Percentiles rank a stretch among this genome's conserved stretches.
phyloP scores from a whole-genome alignment of 2,888 invertebrate species.

The Muschampia plurimacula region DNA sequence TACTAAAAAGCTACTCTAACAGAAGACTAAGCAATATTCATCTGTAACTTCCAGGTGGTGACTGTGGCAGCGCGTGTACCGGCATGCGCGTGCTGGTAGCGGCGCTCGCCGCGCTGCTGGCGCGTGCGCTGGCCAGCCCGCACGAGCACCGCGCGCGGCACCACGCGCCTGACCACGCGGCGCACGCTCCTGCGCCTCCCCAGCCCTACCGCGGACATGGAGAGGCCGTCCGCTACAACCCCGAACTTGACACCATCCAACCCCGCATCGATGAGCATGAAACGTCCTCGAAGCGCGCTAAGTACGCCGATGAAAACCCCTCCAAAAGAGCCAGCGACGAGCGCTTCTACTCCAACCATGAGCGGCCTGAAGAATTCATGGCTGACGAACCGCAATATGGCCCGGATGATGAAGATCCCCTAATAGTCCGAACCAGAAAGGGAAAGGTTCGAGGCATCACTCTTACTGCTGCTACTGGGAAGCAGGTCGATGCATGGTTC shows the following conservation, averaged over 20 bases:
- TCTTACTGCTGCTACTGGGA: conserved; percentile 90
- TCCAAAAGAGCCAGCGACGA: conserved; percentile 74
- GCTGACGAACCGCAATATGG: conserved; percentile 78
- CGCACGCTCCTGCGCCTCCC: conserved; percentile 70
- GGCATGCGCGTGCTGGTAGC: conserved; percentile 82
- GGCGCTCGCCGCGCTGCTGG: conserved; percentile 79
- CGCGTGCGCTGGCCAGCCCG: conserved; percentile 77
- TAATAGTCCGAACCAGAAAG: conserved; percentile 92
- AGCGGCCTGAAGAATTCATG: conserved; percentile 70
- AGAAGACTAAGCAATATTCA: background rate
- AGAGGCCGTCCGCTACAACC: conserved; percentile 84
- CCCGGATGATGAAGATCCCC: conserved; percentile 87
- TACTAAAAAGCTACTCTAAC: background rate
- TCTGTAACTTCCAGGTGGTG: conserved; percentile 68
- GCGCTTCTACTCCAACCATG: conserved; percentile 74
- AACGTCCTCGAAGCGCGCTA: conserved; percentile 74
- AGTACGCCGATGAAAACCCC: conserved; percentile 68
- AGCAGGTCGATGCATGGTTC: conserved; percentile 93
- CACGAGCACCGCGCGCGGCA: conserved; percentile 83
- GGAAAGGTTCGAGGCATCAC: conserved; percentile 92
- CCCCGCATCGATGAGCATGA: conserved; percentile 76
- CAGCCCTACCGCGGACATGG: conserved; percentile 84
- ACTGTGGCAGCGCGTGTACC: conserved; percentile 73
- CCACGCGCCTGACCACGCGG: conserved; percentile 77
- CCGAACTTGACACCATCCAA: conserved; percentile 82